Base-by-base conservation (phyloP, 2,797 vertebrate species). In the Poecilia gillii region DNA sequence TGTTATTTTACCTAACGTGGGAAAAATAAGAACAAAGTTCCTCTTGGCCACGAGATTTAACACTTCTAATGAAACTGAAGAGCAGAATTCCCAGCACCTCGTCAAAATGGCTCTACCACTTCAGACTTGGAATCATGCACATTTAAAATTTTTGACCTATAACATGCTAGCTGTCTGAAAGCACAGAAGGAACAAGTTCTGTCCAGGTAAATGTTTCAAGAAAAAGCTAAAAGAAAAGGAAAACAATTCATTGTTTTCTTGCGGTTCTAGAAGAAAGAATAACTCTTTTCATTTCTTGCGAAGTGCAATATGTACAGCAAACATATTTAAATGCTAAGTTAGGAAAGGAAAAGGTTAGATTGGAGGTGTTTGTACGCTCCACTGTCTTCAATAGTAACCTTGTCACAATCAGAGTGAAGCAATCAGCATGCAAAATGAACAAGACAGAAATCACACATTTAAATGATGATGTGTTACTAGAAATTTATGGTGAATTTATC, bases 381-480 rank as follows among this genome's bases (percentile, higher is more conserved):
- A 45, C 23, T 16, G 6, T 28, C 23, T n/a, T 45, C 11, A n/a
- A 28, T 71, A 70, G 43, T 70, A 13, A 68, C 11, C 36, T 25
- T 71, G 23, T 71, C 53, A 16, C 72, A 43, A 51, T 49, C 72
- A 66, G 36, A 62, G 25, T 55, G 71, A 62, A 62, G 28, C 71
- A 31, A 57, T 75, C 43, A 55, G 12, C 0, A 0, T 31, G 12
- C 20, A 79, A 28, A 41, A 74, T 12, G 70, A 73, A 74, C 12
- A n/a, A 41, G 36, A 14, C 12, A 53, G 39, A 83, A 83, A 73
- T 57, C 11, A 41, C 53, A 55, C 33, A 31, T n/a, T 80, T 79
- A 62, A 83, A 71, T 73, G 6, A 5, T 31, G 62, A 68, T 23
- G 20, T 28, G 1, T 51, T 14, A 14, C 3, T 25, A 64, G 43